Base-by-base conservation (phyloP, 2,888 invertebrate genomes). In the Perizoma affinitatum region DNA sequence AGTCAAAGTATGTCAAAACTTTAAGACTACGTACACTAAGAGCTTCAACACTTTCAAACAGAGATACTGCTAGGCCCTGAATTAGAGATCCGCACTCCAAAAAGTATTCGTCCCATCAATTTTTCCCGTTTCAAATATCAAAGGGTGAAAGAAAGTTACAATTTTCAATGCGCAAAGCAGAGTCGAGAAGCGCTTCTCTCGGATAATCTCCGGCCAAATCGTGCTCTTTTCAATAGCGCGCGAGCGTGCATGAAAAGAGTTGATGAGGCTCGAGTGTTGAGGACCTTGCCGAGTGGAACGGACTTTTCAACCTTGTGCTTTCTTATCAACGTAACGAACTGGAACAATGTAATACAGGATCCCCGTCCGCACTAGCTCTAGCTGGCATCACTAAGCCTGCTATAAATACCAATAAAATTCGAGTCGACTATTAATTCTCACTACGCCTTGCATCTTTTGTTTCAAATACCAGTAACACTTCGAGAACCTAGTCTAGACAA, bases 181-280 rank as follows among this genome's bases (percentile, higher is more conserved):
- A 44, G 60, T 61, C 51, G 66, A 66, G 70, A 55, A 63, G 65
- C 62, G 63, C 63, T 72, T 68, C 65, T 72, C 61, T 56, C 65
- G 70, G 59, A 74, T 74, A 74, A 76, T 73, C 71, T 68, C 55
- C 57, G 61, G 56, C 67, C 67, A 70, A 75, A 71, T 68, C 71
- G 73, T 68, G 68, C 70, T 65, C 72, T 67, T 68, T 62, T 68
- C 62, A 73, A 74, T 69, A 65, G 61, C 53, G 58, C 68, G 67
- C 65, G 70, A 73, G 77, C 71, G 65, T 72, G 68, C 63, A 65
- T 76, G 71, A 75, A 78, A 72, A 76, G 72, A 71, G 74, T 71
- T 78, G 79, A 79, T 74, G 76, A 74, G 71, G 66, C 77, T 73
- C 66, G 69, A 77, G 73, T 67, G 69, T 67, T 61, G 68, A 73